phyloP scores from a whole-genome alignment of 2,797 vertebrate genomes.

The Pelodytes ibericus region DNA sequence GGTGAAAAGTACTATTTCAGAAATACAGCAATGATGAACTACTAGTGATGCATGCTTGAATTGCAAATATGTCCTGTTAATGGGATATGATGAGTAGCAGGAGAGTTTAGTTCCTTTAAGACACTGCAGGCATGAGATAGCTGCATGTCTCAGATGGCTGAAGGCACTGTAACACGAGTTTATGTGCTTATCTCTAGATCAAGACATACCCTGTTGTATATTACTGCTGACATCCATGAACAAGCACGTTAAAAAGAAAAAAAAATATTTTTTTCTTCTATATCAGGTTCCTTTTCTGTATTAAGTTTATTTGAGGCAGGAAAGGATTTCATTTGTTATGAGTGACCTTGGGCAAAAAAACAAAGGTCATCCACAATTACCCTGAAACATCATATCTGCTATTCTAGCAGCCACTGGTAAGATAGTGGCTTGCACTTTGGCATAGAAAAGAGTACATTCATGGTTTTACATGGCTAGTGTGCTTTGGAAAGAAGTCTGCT shows the following conservation, averaged over 20 bases:
- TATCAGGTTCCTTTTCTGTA: slow-evolving; percentile 14
- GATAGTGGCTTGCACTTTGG: slow-evolving; percentile 38
- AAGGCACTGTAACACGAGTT: slow-evolving; percentile 53
- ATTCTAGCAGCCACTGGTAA: slow-evolving; percentile 35
- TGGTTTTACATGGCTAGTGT: neutral
- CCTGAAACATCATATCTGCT: slow-evolving; percentile 32
- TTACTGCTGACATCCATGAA: slow-evolving; percentile 37
- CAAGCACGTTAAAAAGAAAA: slow-evolving; percentile 34
- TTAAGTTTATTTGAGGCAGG: slow-evolving; percentile 21
- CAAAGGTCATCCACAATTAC: slow-evolving; percentile 44
- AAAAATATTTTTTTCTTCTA: slow-evolving; percentile 35
- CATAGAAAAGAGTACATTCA: neutral
- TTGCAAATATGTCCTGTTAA: no score
- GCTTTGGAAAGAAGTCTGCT: slow-evolving; percentile 15
- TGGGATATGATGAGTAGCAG: no score
- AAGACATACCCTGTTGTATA: slow-evolving; percentile 52
- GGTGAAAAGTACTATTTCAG: no score
- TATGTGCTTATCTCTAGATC: slow-evolving; percentile 61
- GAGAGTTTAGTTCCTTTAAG: no score
- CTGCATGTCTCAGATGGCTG: slow-evolving; percentile 53
- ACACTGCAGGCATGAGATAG: slow-evolving; percentile 56
- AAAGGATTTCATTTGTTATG: slow-evolving; percentile 50
- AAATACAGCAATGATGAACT: no score
- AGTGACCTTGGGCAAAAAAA: slow-evolving; percentile 31
- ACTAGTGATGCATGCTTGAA: no score